A percentile compares a stretch with the other conserved stretches of the same genome.
Conservation (phyloP, 2,797 vertebrate species). For the Sus cebifrons region DNA sequence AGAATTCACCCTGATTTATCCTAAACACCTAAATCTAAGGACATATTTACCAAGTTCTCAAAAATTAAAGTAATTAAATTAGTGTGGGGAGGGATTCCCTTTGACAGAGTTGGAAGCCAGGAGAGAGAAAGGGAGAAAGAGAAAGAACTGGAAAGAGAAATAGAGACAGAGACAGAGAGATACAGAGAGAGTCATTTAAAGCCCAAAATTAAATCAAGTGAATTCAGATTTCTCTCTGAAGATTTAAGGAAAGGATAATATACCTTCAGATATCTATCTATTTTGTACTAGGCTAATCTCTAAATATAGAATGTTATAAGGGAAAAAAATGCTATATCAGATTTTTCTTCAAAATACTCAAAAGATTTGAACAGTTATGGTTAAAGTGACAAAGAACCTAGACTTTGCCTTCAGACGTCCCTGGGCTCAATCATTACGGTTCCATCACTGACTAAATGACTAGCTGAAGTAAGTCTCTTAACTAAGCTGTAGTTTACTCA, state of each 20-base stretch:
- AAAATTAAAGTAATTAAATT: background rate
- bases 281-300: background rate
- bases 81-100: background rate
- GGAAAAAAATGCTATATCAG: background rate
- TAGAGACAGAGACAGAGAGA: background rate
- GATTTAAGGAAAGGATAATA: background rate
- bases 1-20: background rate
- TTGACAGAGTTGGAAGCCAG: background rate
- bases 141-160: background rate
- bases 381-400: background rate
- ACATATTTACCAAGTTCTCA: background rate
- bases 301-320: background rate
- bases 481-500: background rate
- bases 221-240: background rate
- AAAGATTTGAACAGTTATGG: background rate
- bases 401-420: background rate
- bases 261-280: background rate
- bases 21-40: constrained; percentile 6
- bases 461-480: background rate
- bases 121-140: background rate
- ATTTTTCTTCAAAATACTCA: constrained; percentile 19
- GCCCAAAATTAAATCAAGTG: background rate
- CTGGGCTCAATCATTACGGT: background rate
- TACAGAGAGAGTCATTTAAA: background rate
- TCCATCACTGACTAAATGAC: background rate